phyloP scores from a whole-genome alignment of 2,888 invertebrate genomes.

The Agriopis marginaria region DNA sequence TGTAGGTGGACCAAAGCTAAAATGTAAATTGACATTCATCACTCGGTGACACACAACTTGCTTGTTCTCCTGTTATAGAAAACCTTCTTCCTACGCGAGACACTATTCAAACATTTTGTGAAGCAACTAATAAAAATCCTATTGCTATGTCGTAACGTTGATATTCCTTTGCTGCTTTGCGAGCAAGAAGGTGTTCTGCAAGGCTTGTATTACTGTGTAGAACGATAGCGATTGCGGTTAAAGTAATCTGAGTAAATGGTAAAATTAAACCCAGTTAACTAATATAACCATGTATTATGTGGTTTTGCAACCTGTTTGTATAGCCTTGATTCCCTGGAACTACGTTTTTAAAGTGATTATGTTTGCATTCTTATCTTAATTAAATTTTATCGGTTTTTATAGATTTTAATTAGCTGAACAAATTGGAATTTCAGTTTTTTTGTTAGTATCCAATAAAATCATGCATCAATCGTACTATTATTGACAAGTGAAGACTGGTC shows the following conservation, averaged over 20 bases:
- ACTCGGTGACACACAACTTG: slow-evolving; percentile 56
- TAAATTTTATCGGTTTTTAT: slow-evolving; percentile 10
- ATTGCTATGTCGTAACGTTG: slow-evolving; percentile 41
- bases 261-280: slow-evolving; percentile 64
- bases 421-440: slow-evolving; percentile 17
- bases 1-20: slow-evolving; percentile 57
- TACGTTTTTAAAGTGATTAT: slow-evolving; percentile 7
- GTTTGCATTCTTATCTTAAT: slow-evolving; percentile 18
- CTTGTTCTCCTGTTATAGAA: slow-evolving; percentile 55
- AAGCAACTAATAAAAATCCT: slow-evolving; percentile 45
- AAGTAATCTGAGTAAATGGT: slow-evolving; percentile 67
- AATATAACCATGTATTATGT: slow-evolving; percentile 47
- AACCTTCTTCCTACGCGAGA: slow-evolving; percentile 59
- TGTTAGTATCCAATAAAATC: slow-evolving; percentile 33
- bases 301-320: slow-evolving; percentile 53
- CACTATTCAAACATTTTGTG: slow-evolving; percentile 43
- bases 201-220: slow-evolving; percentile 62
- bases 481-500: slow-evolving; percentile 31
- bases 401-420: slow-evolving; percentile 20
- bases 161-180: slow-evolving; percentile 39
- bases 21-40: slow-evolving; percentile 59
- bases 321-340: slow-evolving; percentile 8
- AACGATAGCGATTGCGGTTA: slow-evolving; percentile 64
- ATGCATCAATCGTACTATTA: slow-evolving; percentile 22
- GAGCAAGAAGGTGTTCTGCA: slow-evolving; percentile 45